Conservation (phyloP, 2,888 invertebrate species). For the Aproaerema taeniolella region DNA sequence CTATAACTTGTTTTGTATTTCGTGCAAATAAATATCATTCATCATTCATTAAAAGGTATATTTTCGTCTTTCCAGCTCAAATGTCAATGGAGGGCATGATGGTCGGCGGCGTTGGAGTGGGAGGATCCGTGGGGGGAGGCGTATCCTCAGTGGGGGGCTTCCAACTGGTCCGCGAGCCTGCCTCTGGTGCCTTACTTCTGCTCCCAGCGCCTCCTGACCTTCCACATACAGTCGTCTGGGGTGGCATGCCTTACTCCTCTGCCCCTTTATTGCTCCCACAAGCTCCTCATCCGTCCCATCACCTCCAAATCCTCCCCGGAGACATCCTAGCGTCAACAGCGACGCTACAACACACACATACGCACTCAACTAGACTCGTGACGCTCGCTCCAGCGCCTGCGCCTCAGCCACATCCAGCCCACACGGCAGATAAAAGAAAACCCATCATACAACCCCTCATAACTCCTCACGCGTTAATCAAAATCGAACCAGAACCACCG, state of each 20-base stretch:
- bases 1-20: too few relatives aligned
- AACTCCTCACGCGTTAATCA: conserved; percentile 78
- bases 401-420: conserved; percentile 50
- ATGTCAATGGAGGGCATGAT: conserved; percentile 86
- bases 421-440: conserved; percentile 55
- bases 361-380: conserved; percentile 81
- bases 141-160: conserved; percentile 86
- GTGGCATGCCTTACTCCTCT: conserved; percentile 77
- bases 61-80: conserved; percentile 78
- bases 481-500: conserved; percentile 82
- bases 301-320: conserved; percentile 82
- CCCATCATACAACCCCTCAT: conserved; percentile 68
- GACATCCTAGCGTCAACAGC: conserved; percentile 80
- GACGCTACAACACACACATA: conserved; percentile 81
- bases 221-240: conserved; percentile 86
- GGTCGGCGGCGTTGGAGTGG: conserved; percentile 79
- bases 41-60: too few relatives aligned
- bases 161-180: conserved; percentile 91
- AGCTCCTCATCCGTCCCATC: conserved; percentile 78
- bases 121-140: conserved; percentile 77
- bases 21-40: too few relatives aligned
- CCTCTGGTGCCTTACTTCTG: conserved; percentile 88
- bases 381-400: conserved; percentile 79
- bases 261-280: conserved; percentile 60
- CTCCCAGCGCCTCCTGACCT: conserved; percentile 85